Base-by-base conservation (phyloP, 2,797 vertebrate species). In the Loris lydekkerianus region DNA sequence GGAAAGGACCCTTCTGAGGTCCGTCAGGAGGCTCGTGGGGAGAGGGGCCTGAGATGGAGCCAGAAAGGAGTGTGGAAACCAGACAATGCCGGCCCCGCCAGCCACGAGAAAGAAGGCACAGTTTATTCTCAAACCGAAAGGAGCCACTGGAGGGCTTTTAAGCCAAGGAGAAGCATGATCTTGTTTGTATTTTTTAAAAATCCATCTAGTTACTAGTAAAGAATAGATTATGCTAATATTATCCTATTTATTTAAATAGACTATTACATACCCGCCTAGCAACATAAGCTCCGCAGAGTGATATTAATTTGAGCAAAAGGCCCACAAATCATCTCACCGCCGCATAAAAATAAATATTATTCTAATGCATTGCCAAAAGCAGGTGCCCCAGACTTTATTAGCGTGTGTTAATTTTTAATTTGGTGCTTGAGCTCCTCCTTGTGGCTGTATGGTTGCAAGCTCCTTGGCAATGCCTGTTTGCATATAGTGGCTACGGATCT, bases 381-480 rank as follows among this genome's bases (percentile, higher is more conserved):
- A 23, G 11, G 11, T 0, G 0, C 4, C 1, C 10, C 70, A 65
- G 72, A 40, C 87, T 88, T 92, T 60, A 78, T 65, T 73, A 27
- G 34, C 31, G 7, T 2, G 9, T 2, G 65, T 60, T 13, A 78
- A 96, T 96, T 98, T 96, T 85, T 98, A 97, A 77, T 82, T 92
- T 77, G 98, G 96, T 98, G 75, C 98, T 97, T 92, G 98, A 98
- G 98, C 98, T 96, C 98, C 98, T 97, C 98, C 98, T 97, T 93
- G 98, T 98, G 98, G 98, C 91, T 80, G 69, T 2, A 78, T 1
- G 61, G 70, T 67, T 76, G 43, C 60, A 60, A 82, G 25, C 7
- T 56, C 78, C n/a, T 73, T 17, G 56, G 60, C 34, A 77, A 87
- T 7, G 53, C 11, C 69, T 10, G 29, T 91, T 92, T 92, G 75